These are phyloP conservation scores for Pristionchus maxplancki DNA, from an alignment of 2,888 invertebrate species.

Conservation along the genomic window DNA sequence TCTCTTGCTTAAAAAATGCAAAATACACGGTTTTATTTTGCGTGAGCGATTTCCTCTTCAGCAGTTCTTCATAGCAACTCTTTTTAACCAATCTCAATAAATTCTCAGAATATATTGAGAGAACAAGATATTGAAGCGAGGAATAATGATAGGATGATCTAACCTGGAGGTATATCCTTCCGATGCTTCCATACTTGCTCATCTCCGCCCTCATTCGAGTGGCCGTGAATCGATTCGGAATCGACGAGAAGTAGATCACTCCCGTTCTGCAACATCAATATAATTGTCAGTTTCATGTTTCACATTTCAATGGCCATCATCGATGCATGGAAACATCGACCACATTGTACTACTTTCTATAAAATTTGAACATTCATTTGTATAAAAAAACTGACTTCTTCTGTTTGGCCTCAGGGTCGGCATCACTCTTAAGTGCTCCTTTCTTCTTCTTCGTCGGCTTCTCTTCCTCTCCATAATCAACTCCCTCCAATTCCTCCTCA, in stretches of 20 bases:
- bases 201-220: constrained; percentile 66
- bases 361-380: too few relatives aligned
- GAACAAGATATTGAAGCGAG: too few relatives aligned
- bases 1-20: constrained; percentile 50
- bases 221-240: constrained; percentile 73
- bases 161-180: constrained; percentile 71
- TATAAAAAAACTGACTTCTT: constrained; percentile 58
- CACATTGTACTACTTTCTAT: neutral
- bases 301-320: too few relatives aligned
- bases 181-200: constrained; percentile 68
- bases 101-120: too few relatives aligned
- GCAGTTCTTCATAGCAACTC: too few relatives aligned
- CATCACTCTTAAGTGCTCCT: constrained; percentile 12
- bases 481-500: neutral
- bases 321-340: too few relatives aligned
- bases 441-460: constrained; percentile 43
- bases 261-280: constrained; percentile 55
- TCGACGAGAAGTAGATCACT: constrained; percentile 71
- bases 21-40: too few relatives aligned
- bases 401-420: constrained; percentile 59
- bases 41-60: too few relatives aligned
- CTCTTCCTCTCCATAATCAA: neutral
- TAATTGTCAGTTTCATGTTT: neutral
- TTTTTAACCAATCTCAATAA: too few relatives aligned
- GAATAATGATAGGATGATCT: too few relatives aligned